Conservation (phyloP, 1,140 invertebrate genomes). For the Pseudomyrmex sp. region DNA sequence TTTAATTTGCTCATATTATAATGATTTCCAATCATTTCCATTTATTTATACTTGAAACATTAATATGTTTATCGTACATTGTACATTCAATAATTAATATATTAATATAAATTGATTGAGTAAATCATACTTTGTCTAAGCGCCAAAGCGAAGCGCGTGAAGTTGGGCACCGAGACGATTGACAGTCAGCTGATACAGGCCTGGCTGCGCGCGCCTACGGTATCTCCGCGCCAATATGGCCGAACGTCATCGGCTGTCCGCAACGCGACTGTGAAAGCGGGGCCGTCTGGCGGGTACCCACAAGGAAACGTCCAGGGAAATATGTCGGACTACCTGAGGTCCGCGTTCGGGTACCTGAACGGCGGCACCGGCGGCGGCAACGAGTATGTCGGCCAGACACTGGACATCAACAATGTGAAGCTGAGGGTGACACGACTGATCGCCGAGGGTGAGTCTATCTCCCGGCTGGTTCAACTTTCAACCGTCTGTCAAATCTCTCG, state of each 20-base stretch:
- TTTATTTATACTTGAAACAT: no score
- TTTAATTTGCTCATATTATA: no score
- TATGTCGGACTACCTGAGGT: constrained; percentile 84
- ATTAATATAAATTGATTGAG: no score
- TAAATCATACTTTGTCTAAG: neutral
- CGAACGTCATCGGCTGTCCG: constrained; percentile 79
- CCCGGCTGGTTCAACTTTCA: neutral
- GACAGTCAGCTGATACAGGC: constrained; percentile 23
- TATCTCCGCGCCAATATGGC: constrained; percentile 82
- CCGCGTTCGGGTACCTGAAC: constrained; percentile 82
- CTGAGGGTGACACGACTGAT: constrained; percentile 95
- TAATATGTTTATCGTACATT: no score
- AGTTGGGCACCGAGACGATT: neutral
- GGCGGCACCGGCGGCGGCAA: constrained; percentile 85
- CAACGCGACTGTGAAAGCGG: constrained; percentile 73
- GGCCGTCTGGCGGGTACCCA: constrained; percentile 52
- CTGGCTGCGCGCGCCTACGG: constrained; percentile 54
- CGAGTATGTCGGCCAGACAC: constrained; percentile 95
- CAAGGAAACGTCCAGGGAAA: constrained; percentile 69
- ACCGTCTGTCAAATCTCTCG: constrained; percentile 12
- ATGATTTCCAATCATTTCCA: no score
- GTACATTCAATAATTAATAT: no score
- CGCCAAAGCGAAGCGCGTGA: neutral
- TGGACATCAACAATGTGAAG: constrained; percentile 96
- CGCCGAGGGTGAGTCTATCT: constrained; percentile 92